Evolutionary conservation across 2,888 invertebrate species (phyloP).

Genomic region (Noctua comes): DNA sequence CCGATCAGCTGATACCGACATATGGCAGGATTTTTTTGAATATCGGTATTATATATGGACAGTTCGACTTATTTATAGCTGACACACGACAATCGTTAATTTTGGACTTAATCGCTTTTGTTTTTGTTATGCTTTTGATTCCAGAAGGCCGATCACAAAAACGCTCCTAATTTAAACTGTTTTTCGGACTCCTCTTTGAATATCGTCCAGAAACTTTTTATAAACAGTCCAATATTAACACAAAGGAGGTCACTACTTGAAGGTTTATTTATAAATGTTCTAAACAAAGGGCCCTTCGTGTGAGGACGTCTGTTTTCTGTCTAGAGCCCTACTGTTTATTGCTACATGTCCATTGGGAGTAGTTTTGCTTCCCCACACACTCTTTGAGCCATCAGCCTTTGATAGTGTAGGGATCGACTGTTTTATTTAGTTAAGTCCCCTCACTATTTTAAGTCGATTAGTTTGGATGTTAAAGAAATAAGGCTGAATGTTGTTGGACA

Average conservation of each 20-base stretch:
- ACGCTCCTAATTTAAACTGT: neutral
- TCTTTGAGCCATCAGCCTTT: slow-evolving; percentile 72
- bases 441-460: slow-evolving; percentile 55
- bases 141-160: slow-evolving; percentile 20
- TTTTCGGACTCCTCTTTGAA: slow-evolving; percentile 23
- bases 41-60: slow-evolving; percentile 43
- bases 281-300: slow-evolving; percentile 83
- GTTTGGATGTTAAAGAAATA: slow-evolving; percentile 51
- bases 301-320: slow-evolving; percentile 86
- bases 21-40: slow-evolving; percentile 65
- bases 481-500: slow-evolving; percentile 41
- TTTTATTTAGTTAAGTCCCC: slow-evolving; percentile 64
- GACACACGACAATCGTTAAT: slow-evolving; percentile 60
- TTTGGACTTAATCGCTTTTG: slow-evolving; percentile 32
- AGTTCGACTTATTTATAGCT: slow-evolving; percentile 38
- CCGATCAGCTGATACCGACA: slow-evolving; percentile 82
- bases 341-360: slow-evolving; percentile 79
- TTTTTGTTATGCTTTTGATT: slow-evolving; percentile 44
- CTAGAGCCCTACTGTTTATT: slow-evolving; percentile 84
- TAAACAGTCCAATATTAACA: slow-evolving; percentile 63
- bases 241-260: slow-evolving; percentile 78
- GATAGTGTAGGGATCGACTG: slow-evolving; percentile 73
- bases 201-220: slow-evolving; percentile 33
- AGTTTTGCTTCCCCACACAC: slow-evolving; percentile 75
- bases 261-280: slow-evolving; percentile 82